These are phyloP conservation scores for Hirundichthys speculiger DNA, from an alignment of 2,113 vertebrate species.

Conservation along the genomic window DNA sequence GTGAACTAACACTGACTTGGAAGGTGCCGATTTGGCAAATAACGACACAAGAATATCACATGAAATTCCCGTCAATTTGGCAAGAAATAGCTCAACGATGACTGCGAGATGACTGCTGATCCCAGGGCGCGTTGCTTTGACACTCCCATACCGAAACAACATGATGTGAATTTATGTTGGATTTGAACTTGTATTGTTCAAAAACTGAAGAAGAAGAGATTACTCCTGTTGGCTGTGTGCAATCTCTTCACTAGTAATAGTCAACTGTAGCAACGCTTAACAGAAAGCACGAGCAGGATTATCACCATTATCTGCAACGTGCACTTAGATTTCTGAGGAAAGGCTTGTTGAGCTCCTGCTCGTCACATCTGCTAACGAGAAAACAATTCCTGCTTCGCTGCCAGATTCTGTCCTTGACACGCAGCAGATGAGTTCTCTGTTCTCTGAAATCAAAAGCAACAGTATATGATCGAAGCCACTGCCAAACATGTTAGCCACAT, in stretches of 20 bases:
- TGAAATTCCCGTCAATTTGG: too few relatives aligned
- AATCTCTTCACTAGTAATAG: not conserved
- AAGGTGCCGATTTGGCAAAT: too few relatives aligned
- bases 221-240: not conserved
- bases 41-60: too few relatives aligned
- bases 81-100: too few relatives aligned
- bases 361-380: not conserved
- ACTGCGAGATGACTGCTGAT: too few relatives aligned
- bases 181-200: not conserved
- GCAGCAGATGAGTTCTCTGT: conserved; percentile 1
- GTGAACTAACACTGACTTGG: too few relatives aligned
- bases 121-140: too few relatives aligned
- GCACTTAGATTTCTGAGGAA: conserved; percentile 11
- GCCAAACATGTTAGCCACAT: not conserved
- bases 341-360: conserved; percentile 11
- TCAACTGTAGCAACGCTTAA: not conserved
- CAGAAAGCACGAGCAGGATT: not conserved
- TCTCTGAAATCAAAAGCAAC: conserved; percentile 8
- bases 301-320: not conserved
- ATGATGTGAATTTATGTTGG: too few relatives aligned
- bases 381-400: not conserved
- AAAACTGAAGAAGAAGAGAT: not conserved
- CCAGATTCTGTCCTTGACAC: not conserved
- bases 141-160: too few relatives aligned
- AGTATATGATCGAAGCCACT: not conserved